Conservation (phyloP, 2,888 invertebrate species). For the Sarcophaga rosellei region DNA sequence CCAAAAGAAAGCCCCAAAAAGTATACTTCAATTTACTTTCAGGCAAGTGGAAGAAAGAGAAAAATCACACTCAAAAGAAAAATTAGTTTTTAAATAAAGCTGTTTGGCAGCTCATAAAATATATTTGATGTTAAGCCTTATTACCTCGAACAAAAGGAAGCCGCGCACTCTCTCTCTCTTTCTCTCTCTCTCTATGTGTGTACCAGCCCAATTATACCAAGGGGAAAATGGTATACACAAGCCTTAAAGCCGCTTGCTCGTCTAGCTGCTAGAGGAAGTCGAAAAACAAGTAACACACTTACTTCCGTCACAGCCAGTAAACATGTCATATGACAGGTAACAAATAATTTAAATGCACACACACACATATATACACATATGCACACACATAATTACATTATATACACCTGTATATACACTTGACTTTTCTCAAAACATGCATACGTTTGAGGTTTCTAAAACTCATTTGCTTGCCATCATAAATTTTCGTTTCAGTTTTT, state of each 20-base stretch:
- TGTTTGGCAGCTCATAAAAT: conserved; percentile 79
- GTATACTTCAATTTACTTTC: background rate
- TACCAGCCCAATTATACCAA: background rate
- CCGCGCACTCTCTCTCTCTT: background rate
- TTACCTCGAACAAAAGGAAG: conserved; percentile 1
- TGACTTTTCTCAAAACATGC: background rate
- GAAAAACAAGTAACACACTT: conserved; percentile 58
- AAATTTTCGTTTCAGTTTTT: conserved; percentile 26
- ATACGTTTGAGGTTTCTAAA: background rate
- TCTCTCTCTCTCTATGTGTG: background rate
- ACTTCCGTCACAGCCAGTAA: conserved; percentile 67
- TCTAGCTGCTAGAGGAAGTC: conserved; percentile 44
- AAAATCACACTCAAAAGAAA: conserved; percentile 53
- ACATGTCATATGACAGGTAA: conserved; percentile 65
- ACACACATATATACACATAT: background rate
- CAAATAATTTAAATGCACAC: conserved; percentile 55
- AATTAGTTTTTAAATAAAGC: conserved; percentile 76
- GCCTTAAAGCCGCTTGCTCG: background rate
- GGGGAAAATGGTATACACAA: background rate
- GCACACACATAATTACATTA: background rate
- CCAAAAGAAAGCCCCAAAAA: conserved; percentile 31
- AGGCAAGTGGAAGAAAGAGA: background rate
- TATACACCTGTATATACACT: background rate
- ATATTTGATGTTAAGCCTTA: conserved; percentile 70
- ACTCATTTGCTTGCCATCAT: background rate